Conservation (phyloP, 2,113 vertebrate genomes). For the Grammomys surdaster region DNA sequence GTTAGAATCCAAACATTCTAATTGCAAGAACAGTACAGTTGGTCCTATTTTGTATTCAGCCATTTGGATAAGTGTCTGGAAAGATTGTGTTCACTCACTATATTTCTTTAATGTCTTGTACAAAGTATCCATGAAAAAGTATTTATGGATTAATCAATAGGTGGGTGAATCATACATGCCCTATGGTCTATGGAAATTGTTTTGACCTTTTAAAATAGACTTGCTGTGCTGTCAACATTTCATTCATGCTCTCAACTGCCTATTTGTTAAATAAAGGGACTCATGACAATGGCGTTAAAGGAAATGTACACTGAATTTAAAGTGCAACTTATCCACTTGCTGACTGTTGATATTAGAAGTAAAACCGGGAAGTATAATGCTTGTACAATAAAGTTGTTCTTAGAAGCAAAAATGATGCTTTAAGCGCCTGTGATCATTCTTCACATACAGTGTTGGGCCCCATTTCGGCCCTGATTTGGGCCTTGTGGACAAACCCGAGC, state of each 20-base stretch:
- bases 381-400: not conserved
- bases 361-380: conserved; percentile 21
- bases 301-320: conserved; percentile 51
- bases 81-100: conserved; percentile 50
- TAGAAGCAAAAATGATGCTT: conserved; percentile 52
- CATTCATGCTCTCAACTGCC: conserved; percentile 11
- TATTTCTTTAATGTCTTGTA: conserved; percentile 38
- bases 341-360: not conserved
- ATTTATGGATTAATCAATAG: conserved; percentile 24
- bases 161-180: conserved; percentile 17
- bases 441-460: not conserved
- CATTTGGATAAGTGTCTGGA: conserved; percentile 1
- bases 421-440: conserved; percentile 14
- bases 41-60: conserved; percentile 17
- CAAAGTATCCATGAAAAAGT: conserved; percentile 16
- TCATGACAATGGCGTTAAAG: conserved; percentile 34
- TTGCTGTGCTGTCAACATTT: not conserved
- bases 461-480: too few relatives aligned
- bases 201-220: conserved; percentile 40
- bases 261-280: not conserved
- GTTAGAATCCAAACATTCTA: conserved; percentile 46
- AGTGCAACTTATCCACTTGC: conserved; percentile 34
- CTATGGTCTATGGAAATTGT: not conserved
- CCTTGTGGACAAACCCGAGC: too few relatives aligned
- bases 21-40: conserved; percentile 5